These are phyloP conservation scores for Portunus trituberculatus DNA, from an alignment of 1,140 invertebrate genomes.

Conservation along the genomic window DNA sequence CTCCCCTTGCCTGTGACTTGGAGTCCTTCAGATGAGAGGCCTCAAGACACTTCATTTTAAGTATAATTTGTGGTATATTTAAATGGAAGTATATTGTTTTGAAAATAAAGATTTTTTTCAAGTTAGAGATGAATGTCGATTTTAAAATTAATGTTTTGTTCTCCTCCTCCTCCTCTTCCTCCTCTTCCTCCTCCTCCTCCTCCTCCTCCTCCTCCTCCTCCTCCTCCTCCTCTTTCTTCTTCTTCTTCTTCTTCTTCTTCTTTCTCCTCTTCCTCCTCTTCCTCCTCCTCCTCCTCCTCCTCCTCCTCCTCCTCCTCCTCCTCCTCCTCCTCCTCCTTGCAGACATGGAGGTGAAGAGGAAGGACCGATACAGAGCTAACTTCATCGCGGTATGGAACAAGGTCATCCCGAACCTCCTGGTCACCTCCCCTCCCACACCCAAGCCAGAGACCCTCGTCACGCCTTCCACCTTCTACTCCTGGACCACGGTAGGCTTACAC, in stretches of 20 bases:
- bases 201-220: background rate
- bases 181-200: background rate
- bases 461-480: slow-evolving; percentile 56
- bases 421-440: slow-evolving; percentile 78
- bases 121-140: no score
- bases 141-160: background rate
- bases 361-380: slow-evolving; percentile 92
- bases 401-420: slow-evolving; percentile 96
- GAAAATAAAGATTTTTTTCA: no score
- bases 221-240: background rate
- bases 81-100: no score
- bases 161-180: background rate
- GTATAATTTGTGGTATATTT: no score
- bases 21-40: no score
- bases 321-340: background rate
- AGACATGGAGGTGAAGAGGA: slow-evolving; percentile 75
- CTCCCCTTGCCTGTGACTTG: no score
- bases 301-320: background rate
- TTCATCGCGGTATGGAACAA: slow-evolving; percentile 98
- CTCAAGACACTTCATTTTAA: no score
- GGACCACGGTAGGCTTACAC: background rate
- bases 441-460: background rate
- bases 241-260: background rate
- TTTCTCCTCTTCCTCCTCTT: background rate
- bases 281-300: background rate